A percentile compares a stretch with the other conserved stretches of the same genome.
phyloP scores from a whole-genome alignment of 1,140 invertebrate species.

The Neuroterus valhalla region DNA sequence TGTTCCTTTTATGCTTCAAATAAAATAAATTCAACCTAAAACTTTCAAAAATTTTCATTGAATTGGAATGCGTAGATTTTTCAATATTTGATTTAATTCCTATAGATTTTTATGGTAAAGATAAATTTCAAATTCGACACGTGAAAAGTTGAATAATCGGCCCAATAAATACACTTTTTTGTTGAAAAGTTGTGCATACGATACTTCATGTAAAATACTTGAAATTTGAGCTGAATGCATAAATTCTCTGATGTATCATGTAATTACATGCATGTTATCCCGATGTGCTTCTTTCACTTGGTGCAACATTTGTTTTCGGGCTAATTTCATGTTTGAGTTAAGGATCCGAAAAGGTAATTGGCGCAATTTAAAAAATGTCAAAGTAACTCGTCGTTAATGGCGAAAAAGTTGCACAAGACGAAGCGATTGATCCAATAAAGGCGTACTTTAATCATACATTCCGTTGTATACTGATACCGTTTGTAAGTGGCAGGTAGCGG shows the following conservation, averaged over 20 bases:
- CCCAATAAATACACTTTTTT: no score
- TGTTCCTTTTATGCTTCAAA: no score
- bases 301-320: conserved; percentile 26
- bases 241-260: conserved; percentile 23
- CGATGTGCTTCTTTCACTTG: conserved; percentile 25
- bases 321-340: conserved; percentile 28
- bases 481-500: conserved; percentile 2
- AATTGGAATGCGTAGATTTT: no score
- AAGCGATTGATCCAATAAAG: conserved; percentile 20
- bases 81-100: no score
- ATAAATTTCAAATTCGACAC: no score
- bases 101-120: no score
- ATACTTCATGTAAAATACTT: neutral
- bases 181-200: no score
- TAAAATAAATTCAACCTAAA: no score
- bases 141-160: no score
- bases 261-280: conserved; percentile 16
- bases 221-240: conserved; percentile 10
- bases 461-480: neutral
- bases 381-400: neutral
- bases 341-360: conserved; percentile 12
- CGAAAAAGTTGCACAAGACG: neutral
- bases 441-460: conserved; percentile 8
- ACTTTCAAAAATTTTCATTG: no score
- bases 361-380: conserved; percentile 24